Base-by-base conservation (phyloP, 2,888 invertebrate species). In the Mylabris sibirica region DNA sequence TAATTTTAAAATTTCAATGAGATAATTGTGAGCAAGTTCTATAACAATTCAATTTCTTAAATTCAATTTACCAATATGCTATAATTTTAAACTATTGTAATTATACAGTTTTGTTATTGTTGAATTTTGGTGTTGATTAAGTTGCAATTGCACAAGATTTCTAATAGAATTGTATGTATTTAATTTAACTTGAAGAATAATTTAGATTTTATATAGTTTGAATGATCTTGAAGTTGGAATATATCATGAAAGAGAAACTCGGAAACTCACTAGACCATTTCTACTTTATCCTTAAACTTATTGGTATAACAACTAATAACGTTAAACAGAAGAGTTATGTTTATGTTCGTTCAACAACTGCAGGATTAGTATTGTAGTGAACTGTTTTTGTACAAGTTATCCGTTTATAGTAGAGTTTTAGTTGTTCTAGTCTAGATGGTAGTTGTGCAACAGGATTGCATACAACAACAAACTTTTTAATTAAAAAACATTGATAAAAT, bases 361-460 rank as follows among this genome's bases (percentile, higher is more conserved):
- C 22, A 22, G 53, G 22, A 24, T 53, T 53, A 53, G 24, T 44
- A 30, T 30, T 30, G 17, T 24, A 53, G 24, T 22, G 53, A 1
- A 53, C 3, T 24, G 53, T 53, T 53, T 44, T 22, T 22, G 22
- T 24, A 24, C 53, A 24, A 24, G 22, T 53, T 24, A 22, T 22
- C 22, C 11, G 3, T 12, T 22, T 53, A 8, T 12, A 24, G 22
- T 9, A 22, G 12, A 24, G 12, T 24, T 22, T 30, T 53, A 22
- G 22, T 53, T 53, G 53, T 53, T 22, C 1, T 11, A 22, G 11
- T 22, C 1, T 11, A 22, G 11, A 53, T 53, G 49, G 22, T 11
- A 53, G 22, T 53, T 22, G 53, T 53, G 53, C 53, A 53, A 53
- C 53, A 53, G 22, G 53, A 53, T 22, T 24, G 53, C 12, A 24